Percentiles rank a stretch among this genome's conserved stretches.
phyloP scores from a whole-genome alignment of 2,113 vertebrate genomes.

The Rhabdomys dilectus region DNA sequence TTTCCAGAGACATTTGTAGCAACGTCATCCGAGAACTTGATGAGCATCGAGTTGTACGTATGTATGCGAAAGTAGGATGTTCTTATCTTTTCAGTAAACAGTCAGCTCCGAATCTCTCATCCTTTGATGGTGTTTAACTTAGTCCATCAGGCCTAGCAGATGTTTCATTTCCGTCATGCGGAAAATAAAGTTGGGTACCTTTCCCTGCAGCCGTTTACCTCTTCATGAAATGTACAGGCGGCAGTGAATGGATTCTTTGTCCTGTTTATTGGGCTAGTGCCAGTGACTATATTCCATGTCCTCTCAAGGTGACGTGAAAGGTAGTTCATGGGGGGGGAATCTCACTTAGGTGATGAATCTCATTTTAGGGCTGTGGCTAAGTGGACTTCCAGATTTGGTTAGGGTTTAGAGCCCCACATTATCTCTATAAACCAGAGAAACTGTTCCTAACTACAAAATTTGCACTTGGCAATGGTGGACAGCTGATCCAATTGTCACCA shows the following conservation, averaged over 20 bases:
- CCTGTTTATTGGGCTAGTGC: neutral
- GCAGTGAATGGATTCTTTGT: conserved; percentile 28
- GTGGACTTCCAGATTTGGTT: neutral
- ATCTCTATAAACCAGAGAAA: neutral
- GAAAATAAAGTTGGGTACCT: conserved; percentile 68
- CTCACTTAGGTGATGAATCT: neutral
- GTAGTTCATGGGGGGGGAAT: neutral
- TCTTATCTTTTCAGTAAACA: neutral
- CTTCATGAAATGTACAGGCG: conserved; percentile 46
- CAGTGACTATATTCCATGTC: neutral
- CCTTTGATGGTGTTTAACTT: neutral
- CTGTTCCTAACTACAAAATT: neutral
- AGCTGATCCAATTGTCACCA: neutral
- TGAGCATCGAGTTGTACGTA: neutral
- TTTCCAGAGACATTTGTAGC: neutral
- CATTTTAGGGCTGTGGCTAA: neutral
- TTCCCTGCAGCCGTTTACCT: conserved; percentile 49
- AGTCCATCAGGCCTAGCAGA: neutral
- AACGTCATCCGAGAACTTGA: neutral
- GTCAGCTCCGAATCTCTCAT: neutral
- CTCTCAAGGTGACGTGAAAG: conserved; percentile 59
- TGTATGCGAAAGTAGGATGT: neutral
- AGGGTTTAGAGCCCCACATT: neutral
- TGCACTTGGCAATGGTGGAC: neutral
- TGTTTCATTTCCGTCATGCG: conserved; percentile 45